phyloP scores from a whole-genome alignment of 1,140 invertebrate genomes.

The Harpegnathos saltator region DNA sequence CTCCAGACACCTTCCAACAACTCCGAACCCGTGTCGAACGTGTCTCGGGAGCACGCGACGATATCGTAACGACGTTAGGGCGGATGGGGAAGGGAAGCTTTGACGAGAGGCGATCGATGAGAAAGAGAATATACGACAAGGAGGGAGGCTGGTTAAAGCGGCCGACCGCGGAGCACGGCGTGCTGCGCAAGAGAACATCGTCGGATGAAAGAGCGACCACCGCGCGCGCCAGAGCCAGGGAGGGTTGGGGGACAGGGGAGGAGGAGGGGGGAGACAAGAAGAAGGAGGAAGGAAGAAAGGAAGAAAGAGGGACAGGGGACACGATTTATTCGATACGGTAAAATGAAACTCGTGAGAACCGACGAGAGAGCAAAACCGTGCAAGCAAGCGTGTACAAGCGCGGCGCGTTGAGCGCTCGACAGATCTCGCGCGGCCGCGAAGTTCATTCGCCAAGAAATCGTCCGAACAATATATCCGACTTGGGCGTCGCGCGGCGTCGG shows the following conservation, averaged over 20 bases:
- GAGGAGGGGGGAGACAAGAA: background rate
- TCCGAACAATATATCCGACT: background rate
- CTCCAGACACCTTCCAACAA: conserved; percentile 58
- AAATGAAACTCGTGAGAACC: conserved; percentile 50
- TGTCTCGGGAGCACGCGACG: conserved; percentile 69
- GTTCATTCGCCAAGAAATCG: background rate
- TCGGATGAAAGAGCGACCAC: conserved; percentile 32
- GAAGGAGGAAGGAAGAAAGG: background rate
- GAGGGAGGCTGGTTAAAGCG: conserved; percentile 33
- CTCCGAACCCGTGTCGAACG: conserved; percentile 56
- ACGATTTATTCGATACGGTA: conserved; percentile 52
- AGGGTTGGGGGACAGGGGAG: background rate
- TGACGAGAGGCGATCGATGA: conserved; percentile 54
- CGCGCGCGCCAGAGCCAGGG: background rate
- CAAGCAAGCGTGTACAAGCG: background rate
- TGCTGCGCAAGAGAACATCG: conserved; percentile 53
- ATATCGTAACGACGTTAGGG: conserved; percentile 67
- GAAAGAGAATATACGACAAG: conserved; percentile 44
- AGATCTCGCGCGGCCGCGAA: no score
- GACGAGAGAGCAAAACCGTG: background rate
- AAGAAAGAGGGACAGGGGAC: conserved; percentile 44
- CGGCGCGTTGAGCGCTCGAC: background rate
- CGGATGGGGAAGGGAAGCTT: conserved; percentile 62
- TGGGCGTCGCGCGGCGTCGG: no score
- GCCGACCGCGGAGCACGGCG: conserved; percentile 44